A percentile compares a stretch with the other conserved stretches of the same genome.
Conservation (phyloP, 2,888 invertebrate species). For the Pandemis heparana region DNA sequence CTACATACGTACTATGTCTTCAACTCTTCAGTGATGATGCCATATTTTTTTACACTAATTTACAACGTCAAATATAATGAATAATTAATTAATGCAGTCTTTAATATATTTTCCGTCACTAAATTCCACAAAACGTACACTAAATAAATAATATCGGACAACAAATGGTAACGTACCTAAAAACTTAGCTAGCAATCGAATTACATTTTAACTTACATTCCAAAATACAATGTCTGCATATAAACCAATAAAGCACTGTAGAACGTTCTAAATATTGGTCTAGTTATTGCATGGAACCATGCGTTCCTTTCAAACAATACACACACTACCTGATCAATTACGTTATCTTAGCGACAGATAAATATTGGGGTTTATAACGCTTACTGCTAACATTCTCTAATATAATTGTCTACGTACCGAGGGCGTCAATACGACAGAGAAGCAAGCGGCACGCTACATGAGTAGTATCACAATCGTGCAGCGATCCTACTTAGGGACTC, state of each 20-base stretch:
- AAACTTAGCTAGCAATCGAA: slow-evolving; percentile 74
- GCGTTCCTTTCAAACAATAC: slow-evolving; percentile 60
- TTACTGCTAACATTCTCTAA: slow-evolving; percentile 80
- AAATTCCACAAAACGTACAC: slow-evolving; percentile 70
- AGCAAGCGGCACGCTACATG: slow-evolving; percentile 77
- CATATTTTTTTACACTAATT: slow-evolving; percentile 65
- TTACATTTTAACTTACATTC: slow-evolving; percentile 51
- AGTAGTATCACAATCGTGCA: slow-evolving; percentile 82
- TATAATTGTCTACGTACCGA: slow-evolving; percentile 81
- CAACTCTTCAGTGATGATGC: slow-evolving; percentile 50
- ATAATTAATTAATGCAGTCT: slow-evolving; percentile 85
- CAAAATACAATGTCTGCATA: slow-evolving; percentile 78
- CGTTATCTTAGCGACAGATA: slow-evolving; percentile 58
- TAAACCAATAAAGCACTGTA: slow-evolving; percentile 79
- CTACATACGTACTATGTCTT: slow-evolving; percentile 38
- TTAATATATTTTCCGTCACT: slow-evolving; percentile 77
- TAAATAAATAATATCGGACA: slow-evolving; percentile 79
- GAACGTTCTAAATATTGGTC: slow-evolving; percentile 85
- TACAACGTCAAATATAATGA: slow-evolving; percentile 74
- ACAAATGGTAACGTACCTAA: slow-evolving; percentile 80
- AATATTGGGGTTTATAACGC: slow-evolving; percentile 75
- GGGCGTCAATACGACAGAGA: slow-evolving; percentile 78
- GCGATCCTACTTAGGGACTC: slow-evolving; percentile 66
- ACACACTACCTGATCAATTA: slow-evolving; percentile 68
- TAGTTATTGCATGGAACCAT: slow-evolving; percentile 79